Conservation (phyloP, 2,888 invertebrate species). For the Limenitis arthemis region DNA sequence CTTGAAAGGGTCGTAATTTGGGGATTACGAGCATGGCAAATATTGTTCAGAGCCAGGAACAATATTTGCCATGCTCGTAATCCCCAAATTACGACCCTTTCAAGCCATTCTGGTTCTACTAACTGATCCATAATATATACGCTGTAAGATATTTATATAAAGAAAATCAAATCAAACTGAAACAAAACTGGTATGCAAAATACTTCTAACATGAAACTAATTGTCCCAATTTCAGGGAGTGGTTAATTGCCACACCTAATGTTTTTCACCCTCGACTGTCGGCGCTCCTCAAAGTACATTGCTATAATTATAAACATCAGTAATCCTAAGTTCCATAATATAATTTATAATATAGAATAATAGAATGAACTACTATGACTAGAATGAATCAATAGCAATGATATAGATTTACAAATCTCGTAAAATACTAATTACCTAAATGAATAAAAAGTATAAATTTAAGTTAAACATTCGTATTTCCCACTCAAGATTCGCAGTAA, state of each 20-base stretch:
- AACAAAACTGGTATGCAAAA: slow-evolving; percentile 32
- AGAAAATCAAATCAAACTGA: slow-evolving; percentile 23
- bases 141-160: slow-evolving; percentile 10
- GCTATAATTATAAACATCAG: slow-evolving; percentile 20
- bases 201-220: slow-evolving; percentile 46
- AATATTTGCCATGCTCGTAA: slow-evolving; percentile 88
- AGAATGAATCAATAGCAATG: no score
- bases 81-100: slow-evolving; percentile 76
- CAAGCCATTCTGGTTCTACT: slow-evolving; percentile 80
- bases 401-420: background rate
- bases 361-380: no score
- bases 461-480: slow-evolving; percentile 19
- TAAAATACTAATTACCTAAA: background rate
- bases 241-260: slow-evolving; percentile 58
- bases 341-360: background rate
- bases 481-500: slow-evolving; percentile 11
- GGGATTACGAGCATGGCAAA: slow-evolving; percentile 86
- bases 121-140: slow-evolving; percentile 42
- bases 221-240: slow-evolving; percentile 59
- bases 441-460: background rate
- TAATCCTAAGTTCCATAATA: background rate
- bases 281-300: slow-evolving; percentile 38
- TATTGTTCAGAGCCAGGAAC: slow-evolving; percentile 83
- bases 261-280: slow-evolving; percentile 38
- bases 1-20: slow-evolving; percentile 78